Evolutionary conservation across 2,888 invertebrate species (phyloP).

Genomic region (Pocota personata): DNA sequence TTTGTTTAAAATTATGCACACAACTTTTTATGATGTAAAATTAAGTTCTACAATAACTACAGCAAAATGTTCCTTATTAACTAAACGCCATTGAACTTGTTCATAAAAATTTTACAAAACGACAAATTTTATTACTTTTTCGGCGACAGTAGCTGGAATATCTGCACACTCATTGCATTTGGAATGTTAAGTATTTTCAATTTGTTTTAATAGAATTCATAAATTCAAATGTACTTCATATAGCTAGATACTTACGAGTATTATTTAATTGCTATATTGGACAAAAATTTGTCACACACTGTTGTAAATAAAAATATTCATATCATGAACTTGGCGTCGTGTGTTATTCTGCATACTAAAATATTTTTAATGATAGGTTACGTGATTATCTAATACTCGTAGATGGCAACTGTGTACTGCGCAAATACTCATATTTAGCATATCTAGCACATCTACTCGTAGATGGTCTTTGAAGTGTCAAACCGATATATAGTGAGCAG

Average conservation of each 20-base stretch:
- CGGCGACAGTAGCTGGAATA: neutral
- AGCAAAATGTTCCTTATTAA: neutral
- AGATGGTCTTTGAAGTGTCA: neutral
- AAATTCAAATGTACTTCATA: neutral
- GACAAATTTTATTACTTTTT: neutral
- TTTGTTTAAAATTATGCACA: neutral
- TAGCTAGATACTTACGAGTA: neutral
- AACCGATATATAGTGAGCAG: neutral
- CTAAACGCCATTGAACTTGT: conserved; percentile 18
- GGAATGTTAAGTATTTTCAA: neutral
- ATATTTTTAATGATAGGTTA: neutral
- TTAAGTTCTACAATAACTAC: neutral
- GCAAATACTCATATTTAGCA: neutral
- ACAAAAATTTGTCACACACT: neutral
- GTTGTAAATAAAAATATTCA: neutral
- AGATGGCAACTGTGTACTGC: neutral
- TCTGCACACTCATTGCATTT: neutral
- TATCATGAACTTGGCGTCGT: neutral
- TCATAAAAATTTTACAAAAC: neutral
- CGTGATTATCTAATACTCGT: no score
- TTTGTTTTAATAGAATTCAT: neutral
- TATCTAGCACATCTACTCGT: neutral
- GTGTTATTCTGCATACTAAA: conserved; percentile 3
- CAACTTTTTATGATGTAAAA: neutral
- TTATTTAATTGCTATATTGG: neutral